Evolutionary conservation across 2,888 invertebrate genomes (phyloP), one percentile per base, ranked within the genome.

Genomic region (Empis livida): DNA sequence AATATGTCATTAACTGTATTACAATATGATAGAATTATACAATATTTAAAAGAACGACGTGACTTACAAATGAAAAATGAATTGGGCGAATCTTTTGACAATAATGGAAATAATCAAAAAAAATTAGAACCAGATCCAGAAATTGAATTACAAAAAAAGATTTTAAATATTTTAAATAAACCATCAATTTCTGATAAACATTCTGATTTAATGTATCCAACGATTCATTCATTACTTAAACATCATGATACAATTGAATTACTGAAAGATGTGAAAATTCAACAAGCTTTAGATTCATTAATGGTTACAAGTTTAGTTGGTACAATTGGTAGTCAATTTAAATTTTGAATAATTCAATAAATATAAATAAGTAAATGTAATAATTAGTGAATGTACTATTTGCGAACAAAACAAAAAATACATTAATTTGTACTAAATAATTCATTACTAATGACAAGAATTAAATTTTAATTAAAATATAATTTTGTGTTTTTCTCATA

Each of bases 11-110:
- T 90, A 39, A 85, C 86, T 0, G 81, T 82, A 1, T 61, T 80
- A 15, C 88, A 90, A 63, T 89, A 88, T 55, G 88, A 90, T 57
- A 79, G 81, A 53, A 73, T 90, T 11, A 75, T 90, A 13, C 63
- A 73, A 46, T 84, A 84, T 62, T 67, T 87, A 31, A 75, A 84
- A 71, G 82, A 86, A 54, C 78, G 82, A 50, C 75, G 82, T 32
- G 82, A 85, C 55, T 70, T 81, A 42, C 88, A 88, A 68, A 72
- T 81, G 0, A 83, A 84, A 63, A 70, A 80, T 42, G 89, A 90
- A 65, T 64, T 85, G 14, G 82, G 84, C 0, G 86, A 84, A 59
- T 77, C 78, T 0, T 67, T 76, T 31, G 70, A 72, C 43, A 71
- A 65, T 71, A 1, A 57, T 39, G 30, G 46, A 44, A n/a, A 43